Base-by-base conservation (phyloP, 2,888 invertebrate genomes). In the Saturnia japonica region DNA sequence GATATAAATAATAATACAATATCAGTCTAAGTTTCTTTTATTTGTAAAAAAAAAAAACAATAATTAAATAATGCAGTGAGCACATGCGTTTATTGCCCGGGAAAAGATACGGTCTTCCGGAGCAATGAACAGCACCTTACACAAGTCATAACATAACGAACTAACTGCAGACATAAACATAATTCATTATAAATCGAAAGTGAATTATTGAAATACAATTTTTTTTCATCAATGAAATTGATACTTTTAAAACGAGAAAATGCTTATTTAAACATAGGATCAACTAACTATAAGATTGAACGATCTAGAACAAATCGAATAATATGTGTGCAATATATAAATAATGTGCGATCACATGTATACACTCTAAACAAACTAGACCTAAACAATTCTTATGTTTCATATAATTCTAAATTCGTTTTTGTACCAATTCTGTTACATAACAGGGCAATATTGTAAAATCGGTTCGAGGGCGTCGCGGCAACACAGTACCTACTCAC, bases 21-120 rank as follows among this genome's bases (percentile, higher is more conserved):
- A 64, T 91, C 93, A 94, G 93, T 94, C 93, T 90, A 91, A 81
- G 87, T 88, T 89, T 90, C 82, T 88, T 93, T 93, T 91, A 92
- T 92, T 93, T 91, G 88, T 91, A 91, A 91, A 93, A 89, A 91
- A 89, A 91, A 92, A 88, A 86, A 91, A 91, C 85, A 89, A 85
- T 84, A 85, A 88, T 88, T 85, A 90, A 91, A 91, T 90, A 88
- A 91, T 89, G 90, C 85, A 90, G 82, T 89, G 88, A 91, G 88
- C 89, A 87, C 82, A 83, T 89, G 90, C 89, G 90, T 93, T 93
- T 91, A 88, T 93, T 94, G 92, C 92, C 84, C 91, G 91, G 94
- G 94, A 93, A 94, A 94, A 94, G 92, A 85, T 77, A 77, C 78
- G 80, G 93, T 94, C 93, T 94, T 94, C 93, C 93, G 93, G 93